A percentile compares a stretch with the other conserved stretches of the same genome.
phyloP scores from a whole-genome alignment of 1,140 invertebrate genomes.

The Eupristina koningsbergeri region DNA sequence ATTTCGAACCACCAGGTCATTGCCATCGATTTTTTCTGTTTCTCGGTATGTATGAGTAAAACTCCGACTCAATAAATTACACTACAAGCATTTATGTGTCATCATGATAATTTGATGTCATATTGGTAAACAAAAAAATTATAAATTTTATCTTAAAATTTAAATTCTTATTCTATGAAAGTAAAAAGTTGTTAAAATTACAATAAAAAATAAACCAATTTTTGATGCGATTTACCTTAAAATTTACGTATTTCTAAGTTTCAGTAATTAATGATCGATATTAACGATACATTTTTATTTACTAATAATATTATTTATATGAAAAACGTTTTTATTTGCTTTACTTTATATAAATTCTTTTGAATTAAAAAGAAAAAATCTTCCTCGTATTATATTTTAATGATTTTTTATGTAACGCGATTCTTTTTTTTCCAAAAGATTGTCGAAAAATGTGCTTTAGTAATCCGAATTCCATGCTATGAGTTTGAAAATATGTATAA shows the following conservation, averaged over 20 bases:
- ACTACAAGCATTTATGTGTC: background rate
- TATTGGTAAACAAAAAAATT: background rate
- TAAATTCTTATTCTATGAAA: background rate
- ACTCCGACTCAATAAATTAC: background rate
- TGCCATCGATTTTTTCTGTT: background rate
- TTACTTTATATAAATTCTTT: no score
- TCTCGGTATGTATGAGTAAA: background rate
- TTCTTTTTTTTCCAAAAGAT: no score
- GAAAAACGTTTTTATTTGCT: background rate
- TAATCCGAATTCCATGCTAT: no score
- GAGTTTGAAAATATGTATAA: no score
- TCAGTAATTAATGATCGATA: no score
- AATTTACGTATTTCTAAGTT: no score
- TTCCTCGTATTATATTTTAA: no score
- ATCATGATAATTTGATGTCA: background rate
- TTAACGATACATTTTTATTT: background rate
- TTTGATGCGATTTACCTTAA: background rate
- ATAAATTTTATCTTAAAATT: conserved; percentile 10
- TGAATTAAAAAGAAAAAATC: no score
- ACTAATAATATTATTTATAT: background rate
- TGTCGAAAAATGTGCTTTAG: no score
- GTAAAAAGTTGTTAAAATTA: background rate
- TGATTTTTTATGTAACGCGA: no score
- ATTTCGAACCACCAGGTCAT: conserved; percentile 10
- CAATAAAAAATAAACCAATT: background rate